Evolutionary conservation across 1,140 invertebrate species (phyloP).

Genomic region (Drosophila ogumai): DNA sequence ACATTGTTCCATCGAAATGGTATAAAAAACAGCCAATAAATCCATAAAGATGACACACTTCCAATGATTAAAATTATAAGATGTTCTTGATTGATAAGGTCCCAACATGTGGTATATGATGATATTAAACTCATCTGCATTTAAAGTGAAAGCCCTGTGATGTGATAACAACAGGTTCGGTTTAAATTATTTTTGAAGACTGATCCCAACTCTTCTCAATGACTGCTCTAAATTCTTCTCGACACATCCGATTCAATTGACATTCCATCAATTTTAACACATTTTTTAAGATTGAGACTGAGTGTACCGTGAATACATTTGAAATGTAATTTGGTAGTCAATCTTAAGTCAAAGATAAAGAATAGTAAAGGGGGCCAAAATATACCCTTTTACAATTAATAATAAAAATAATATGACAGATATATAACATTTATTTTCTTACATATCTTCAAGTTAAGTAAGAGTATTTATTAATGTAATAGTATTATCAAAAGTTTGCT

Average conservation of each 20-base stretch:
- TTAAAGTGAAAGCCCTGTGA: background rate
- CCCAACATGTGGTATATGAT: background rate
- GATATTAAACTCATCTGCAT: background rate
- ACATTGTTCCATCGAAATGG: conserved; percentile 67
- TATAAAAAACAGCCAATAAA: conserved; percentile 64
- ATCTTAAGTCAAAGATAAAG: background rate
- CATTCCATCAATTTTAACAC: background rate
- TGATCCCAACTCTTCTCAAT: background rate
- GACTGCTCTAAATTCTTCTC: background rate
- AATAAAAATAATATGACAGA: background rate
- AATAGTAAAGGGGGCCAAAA: no score
- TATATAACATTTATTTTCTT: background rate
- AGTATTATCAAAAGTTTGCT: background rate
- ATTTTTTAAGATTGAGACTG: no score
- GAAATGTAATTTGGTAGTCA: background rate
- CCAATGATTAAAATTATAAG: conserved; percentile 5
- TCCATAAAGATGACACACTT: background rate
- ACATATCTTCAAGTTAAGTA: background rate
- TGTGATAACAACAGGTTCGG: no score
- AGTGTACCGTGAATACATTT: background rate
- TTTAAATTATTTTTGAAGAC: background rate
- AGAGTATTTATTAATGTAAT: background rate
- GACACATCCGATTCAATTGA: background rate
- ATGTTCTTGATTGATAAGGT: background rate
- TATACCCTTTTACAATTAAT: background rate